Percentiles rank a stretch among this genome's conserved stretches.
phyloP scores from a whole-genome alignment of 1,140 invertebrate species.

The Drosophila sucinea region DNA sequence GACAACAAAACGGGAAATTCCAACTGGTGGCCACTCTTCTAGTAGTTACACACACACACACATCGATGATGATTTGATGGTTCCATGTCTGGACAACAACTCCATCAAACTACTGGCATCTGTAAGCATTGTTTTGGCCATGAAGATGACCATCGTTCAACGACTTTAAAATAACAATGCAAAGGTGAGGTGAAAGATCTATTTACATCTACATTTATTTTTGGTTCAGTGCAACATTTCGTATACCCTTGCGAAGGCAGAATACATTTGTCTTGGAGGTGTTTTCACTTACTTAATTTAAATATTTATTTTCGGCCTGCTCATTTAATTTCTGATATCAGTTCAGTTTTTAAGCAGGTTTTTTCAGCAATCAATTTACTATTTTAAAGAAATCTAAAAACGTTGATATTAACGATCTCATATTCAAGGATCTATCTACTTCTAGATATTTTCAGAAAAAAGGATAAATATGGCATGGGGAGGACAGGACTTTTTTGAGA shows the following conservation, averaged over 20 bases:
- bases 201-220: background rate
- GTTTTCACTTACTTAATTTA: too few relatives aligned
- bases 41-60: background rate
- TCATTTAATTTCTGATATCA: too few relatives aligned
- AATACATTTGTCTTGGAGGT: background rate
- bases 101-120: background rate
- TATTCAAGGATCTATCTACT: too few relatives aligned
- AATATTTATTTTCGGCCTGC: too few relatives aligned
- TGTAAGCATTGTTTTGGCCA: constrained; percentile 2
- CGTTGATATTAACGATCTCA: too few relatives aligned
- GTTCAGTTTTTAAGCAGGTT: too few relatives aligned
- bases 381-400: too few relatives aligned
- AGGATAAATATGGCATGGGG: too few relatives aligned
- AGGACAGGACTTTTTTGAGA: too few relatives aligned
- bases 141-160: constrained; percentile 1
- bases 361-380: too few relatives aligned
- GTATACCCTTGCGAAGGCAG: background rate
- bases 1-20: constrained; percentile 5
- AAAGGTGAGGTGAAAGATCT: constrained; percentile 1
- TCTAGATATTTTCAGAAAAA: too few relatives aligned
- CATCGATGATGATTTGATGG: constrained; percentile 24
- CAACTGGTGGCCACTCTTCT: background rate
- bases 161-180: background rate
- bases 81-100: too few relatives aligned
- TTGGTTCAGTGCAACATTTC: background rate